Evolutionary conservation across 2,797 vertebrate species (phyloP), one percentile per base, ranked within the genome.

Genomic region (Eulemur mongoz): DNA sequence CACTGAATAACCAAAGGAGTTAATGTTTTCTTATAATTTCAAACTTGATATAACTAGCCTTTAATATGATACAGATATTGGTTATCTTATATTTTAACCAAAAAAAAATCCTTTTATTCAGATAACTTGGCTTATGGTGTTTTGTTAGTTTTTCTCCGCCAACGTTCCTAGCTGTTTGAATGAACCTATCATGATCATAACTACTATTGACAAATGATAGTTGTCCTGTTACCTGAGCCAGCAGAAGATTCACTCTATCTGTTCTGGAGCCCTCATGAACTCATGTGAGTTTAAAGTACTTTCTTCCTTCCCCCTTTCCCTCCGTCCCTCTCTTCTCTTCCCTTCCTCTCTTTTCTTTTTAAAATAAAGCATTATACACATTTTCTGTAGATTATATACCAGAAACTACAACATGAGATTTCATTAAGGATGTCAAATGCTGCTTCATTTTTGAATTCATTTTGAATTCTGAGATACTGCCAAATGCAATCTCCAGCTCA

Each of bases 401-500:
- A 2, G 89, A 85, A 78, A 80, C 1, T 27, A 59, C 3, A 54
- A 79, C 54, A 85, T n/a, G 63, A 59, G 67, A 69, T 97, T 97
- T 98, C 94, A 94, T 97, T 97, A 82, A 92, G 82, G n/a, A 84
- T 97, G 48, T 10, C 50, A 95, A 89, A 95, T 91, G 65, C 45
- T 86, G 25, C 4, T 95, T 78, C 5, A 52, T 95, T 97, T 97
- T 91, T 86, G 5, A 94, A 30, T 90, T 91, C 35, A 80, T 96
- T 97, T 94, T 95, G 22, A 96, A 81, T 96, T 94, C 50, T 76
- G 97, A 85, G 76, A 78, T 87, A 43, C 4, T 95, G 97, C 32
- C 87, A 96, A 97, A 35, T 93, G 6, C 5, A 95, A 72, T 96
- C 0, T 38, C 54, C 67, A 89, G 4, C 22, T 95, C 30, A 32